Evolutionary conservation across 2,888 invertebrate genomes (phyloP).

Genomic region (Bimastos eiseni): DNA sequence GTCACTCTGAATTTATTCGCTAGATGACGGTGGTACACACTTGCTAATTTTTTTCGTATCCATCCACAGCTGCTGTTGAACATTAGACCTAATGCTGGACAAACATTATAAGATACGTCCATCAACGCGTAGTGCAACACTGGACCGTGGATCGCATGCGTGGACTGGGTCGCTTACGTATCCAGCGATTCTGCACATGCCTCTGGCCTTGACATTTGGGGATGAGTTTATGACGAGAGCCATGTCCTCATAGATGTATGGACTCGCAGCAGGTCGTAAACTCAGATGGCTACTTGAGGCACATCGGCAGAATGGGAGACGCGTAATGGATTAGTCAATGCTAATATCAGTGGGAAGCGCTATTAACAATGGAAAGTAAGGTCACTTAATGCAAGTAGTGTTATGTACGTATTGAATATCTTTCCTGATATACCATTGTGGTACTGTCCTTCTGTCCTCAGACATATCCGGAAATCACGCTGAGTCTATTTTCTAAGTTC

Average conservation of each 20-base stretch:
- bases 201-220: not conserved
- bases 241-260: not conserved
- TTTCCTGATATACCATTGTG: not conserved
- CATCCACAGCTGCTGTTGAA: not conserved
- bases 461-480: not conserved
- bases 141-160: not conserved
- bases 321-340: not conserved
- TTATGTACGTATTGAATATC: not conserved
- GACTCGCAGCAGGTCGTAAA: not conserved
- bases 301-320: not conserved
- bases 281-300: not conserved
- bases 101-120: not conserved
- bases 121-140: not conserved
- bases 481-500: not conserved
- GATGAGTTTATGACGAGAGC: conserved; percentile 1
- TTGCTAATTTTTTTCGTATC: not conserved
- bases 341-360: not conserved
- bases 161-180: not conserved
- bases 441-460: not conserved
- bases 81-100: not conserved
- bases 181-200: not conserved
- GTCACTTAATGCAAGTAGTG: not conserved
- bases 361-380: not conserved
- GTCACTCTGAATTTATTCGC: not conserved
- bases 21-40: not conserved